phyloP scores from a whole-genome alignment of 2,797 vertebrate species.

The Tragelaphus oryx region DNA sequence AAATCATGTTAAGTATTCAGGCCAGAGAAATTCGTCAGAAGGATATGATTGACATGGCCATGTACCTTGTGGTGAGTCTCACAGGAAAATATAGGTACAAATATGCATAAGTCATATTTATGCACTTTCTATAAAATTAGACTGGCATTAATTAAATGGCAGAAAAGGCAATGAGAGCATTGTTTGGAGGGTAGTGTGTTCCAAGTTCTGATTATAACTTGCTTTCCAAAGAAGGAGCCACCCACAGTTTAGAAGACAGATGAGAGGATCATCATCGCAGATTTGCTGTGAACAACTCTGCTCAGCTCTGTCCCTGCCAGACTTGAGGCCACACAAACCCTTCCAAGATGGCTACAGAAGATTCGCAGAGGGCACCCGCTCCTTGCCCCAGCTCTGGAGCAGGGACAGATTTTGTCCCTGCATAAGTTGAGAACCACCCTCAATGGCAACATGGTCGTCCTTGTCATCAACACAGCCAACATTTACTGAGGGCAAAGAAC shows the following conservation, averaged over 20 bases:
- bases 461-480: neutral
- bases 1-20: neutral
- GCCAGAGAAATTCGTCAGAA: slow-evolving; percentile 47
- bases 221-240: slow-evolving; percentile 71
- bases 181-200: slow-evolving; percentile 63
- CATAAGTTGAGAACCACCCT: neutral
- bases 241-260: slow-evolving; percentile 72
- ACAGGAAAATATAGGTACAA: slow-evolving; percentile 58
- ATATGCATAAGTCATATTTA: slow-evolving; percentile 68
- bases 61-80: slow-evolving; percentile 37
- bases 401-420: neutral
- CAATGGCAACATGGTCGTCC: neutral
- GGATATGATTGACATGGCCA: slow-evolving; percentile 17
- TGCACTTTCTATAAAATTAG: slow-evolving; percentile 67
- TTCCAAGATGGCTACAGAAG: slow-evolving; percentile 40
- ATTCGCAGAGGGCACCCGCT: neutral
- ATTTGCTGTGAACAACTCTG: slow-evolving; percentile 66
- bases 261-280: slow-evolving; percentile 69
- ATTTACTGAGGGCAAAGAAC: neutral
- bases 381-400: neutral
- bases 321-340: slow-evolving; percentile 50
- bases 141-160: slow-evolving; percentile 73
- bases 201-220: slow-evolving; percentile 73
- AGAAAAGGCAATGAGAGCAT: slow-evolving; percentile 70
- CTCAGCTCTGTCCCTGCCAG: slow-evolving; percentile 63